Evolutionary conservation across 2,797 vertebrate genomes (phyloP).

Genomic region (Enteromius argenteus): DNA sequence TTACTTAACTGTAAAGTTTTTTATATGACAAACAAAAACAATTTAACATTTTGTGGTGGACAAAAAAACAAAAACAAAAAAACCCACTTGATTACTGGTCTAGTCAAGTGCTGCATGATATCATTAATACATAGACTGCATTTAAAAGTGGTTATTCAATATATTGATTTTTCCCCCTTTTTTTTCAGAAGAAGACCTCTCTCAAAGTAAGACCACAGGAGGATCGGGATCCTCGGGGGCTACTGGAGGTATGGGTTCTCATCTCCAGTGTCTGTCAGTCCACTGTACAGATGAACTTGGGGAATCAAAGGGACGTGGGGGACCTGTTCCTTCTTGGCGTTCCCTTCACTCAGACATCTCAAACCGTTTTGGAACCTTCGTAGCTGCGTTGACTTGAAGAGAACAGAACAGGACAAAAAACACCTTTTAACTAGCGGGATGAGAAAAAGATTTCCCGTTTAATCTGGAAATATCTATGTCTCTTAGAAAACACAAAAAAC

Average conservation of each 20-base stretch:
- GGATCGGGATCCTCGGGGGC: slow-evolving; percentile 66
- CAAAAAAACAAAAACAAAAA: neutral
- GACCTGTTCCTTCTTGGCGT: slow-evolving; percentile 93
- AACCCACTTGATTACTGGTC: neutral
- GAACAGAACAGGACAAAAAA: neutral
- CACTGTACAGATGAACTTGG: slow-evolving; percentile 97
- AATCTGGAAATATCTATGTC: slow-evolving; percentile 11
- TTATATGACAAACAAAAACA: no score
- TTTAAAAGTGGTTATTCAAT: neutral
- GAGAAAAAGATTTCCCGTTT: slow-evolving; percentile 53
- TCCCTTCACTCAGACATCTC: slow-evolving; percentile 98
- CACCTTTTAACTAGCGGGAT: neutral
- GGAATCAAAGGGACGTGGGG: slow-evolving; percentile 90
- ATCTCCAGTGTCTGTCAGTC: slow-evolving; percentile 97
- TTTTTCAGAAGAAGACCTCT: slow-evolving; percentile 69
- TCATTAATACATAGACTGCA: neutral
- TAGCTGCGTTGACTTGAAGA: slow-evolving; percentile 95
- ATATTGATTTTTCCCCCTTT: neutral
- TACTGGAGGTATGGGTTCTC: slow-evolving; percentile 83
- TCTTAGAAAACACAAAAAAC: slow-evolving; percentile 7
- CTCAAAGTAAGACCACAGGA: slow-evolving; percentile 83
- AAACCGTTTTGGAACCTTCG: slow-evolving; percentile 97
- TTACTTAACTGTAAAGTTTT: no score
- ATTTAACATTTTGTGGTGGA: neutral
- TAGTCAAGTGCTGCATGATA: neutral